phyloP scores from a whole-genome alignment of 1,140 invertebrate species.

The Drepana arcuata region DNA sequence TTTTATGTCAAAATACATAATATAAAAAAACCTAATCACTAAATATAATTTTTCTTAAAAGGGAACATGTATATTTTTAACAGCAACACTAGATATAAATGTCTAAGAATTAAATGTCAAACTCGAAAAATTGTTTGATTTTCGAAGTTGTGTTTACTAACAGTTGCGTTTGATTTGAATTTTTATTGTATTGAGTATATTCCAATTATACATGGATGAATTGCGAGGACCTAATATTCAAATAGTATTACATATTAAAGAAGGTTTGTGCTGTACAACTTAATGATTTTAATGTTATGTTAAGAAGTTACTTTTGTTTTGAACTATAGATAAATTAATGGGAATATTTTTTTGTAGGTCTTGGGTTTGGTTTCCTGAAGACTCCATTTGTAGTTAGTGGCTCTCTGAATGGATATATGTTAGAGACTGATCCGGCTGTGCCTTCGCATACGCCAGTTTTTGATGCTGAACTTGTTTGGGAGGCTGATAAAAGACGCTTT shows the following conservation, averaged over 20 bases:
- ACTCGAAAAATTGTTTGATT: not conserved
- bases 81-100: too few relatives aligned
- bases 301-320: too few relatives aligned
- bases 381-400: conserved; percentile 52
- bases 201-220: conserved; percentile 44
- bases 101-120: too few relatives aligned
- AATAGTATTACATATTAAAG: conserved; percentile 57
- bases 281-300: conserved; percentile 1
- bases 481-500: conserved; percentile 60
- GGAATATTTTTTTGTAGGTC: conserved; percentile 27
- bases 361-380: conserved; percentile 57
- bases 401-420: conserved; percentile 59
- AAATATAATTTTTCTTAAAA: too few relatives aligned
- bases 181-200: conserved; percentile 23
- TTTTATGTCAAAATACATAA: too few relatives aligned
- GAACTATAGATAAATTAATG: too few relatives aligned
- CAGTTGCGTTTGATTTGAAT: conserved; percentile 26
- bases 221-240: conserved; percentile 55
- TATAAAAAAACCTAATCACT: too few relatives aligned
- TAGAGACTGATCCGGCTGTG: conserved; percentile 54
- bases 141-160: conserved; percentile 12
- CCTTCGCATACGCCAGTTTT: conserved; percentile 52
- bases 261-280: too few relatives aligned
- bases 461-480: conserved; percentile 65
- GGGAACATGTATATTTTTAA: too few relatives aligned